A percentile compares a stretch with the other conserved stretches of the same genome.
Evolutionary conservation across 1,140 invertebrate species (phyloP).

Genomic region (Heterodera schachtii): DNA sequence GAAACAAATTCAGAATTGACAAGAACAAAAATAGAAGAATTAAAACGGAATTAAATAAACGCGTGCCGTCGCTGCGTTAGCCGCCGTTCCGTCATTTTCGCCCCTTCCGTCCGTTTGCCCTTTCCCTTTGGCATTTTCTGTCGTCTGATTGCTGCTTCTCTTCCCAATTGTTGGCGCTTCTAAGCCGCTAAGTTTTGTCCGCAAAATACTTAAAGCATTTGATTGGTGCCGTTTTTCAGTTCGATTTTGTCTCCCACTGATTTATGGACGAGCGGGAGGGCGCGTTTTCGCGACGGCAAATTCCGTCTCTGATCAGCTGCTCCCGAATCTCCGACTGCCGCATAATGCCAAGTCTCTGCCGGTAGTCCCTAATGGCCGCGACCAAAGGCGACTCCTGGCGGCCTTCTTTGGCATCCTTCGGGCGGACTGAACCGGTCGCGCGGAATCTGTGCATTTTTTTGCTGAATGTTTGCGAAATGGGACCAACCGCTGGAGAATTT

Average conservation of each 20-base stretch:
- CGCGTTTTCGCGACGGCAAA: conserved; percentile 58
- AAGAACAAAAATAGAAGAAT: too few relatives aligned
- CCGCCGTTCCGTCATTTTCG: background rate
- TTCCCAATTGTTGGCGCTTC: background rate
- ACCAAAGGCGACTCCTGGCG: conserved; percentile 61
- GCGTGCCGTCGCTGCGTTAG: too few relatives aligned
- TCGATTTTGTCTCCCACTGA: conserved; percentile 46
- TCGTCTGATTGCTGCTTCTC: background rate
- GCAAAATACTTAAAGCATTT: conserved; percentile 55
- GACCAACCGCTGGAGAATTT: conserved; percentile 60
- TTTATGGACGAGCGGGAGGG: conserved; percentile 61
- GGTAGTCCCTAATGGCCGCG: conserved; percentile 58
- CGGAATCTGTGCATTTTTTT: conserved; percentile 51
- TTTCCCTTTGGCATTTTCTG: background rate
- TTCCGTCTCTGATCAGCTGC: conserved; percentile 60
- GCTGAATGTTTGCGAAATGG: background rate
- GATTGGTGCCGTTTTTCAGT: background rate
- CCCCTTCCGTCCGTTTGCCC: background rate
- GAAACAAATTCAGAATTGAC: too few relatives aligned
- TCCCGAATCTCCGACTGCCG: conserved; percentile 64
- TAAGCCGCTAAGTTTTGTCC: conserved; percentile 54
- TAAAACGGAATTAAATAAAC: too few relatives aligned
- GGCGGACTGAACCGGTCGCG: conserved; percentile 56
- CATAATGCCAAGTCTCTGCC: conserved; percentile 55
- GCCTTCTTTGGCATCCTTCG: conserved; percentile 64